Evolutionary conservation across 2,797 vertebrate species (phyloP).

Genomic region (Cercopithecus mitis): DNA sequence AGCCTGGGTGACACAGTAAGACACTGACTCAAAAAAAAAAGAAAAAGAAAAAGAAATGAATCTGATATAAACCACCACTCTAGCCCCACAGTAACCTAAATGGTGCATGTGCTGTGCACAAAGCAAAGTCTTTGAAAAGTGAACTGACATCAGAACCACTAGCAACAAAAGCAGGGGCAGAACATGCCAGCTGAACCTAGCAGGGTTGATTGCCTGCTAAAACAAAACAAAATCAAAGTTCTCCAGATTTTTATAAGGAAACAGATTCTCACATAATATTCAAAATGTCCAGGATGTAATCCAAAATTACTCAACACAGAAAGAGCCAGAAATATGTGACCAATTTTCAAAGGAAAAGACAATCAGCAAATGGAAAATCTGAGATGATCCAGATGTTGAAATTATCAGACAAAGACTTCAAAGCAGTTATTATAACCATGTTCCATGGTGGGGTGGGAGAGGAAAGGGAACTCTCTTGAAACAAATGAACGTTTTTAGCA

Average conservation of each 20-base stretch:
- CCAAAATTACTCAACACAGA: conserved; percentile 28
- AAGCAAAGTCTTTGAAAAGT: background rate
- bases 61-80: background rate
- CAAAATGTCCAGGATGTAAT: conserved; percentile 19
- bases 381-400: conserved; percentile 47
- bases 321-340: conserved; percentile 16
- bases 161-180: background rate
- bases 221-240: background rate
- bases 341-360: conserved; percentile 42
- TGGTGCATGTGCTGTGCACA: background rate
- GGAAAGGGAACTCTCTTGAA: background rate
- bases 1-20: background rate
- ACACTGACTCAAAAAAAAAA: background rate
- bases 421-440: background rate
- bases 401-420: background rate
- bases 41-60: background rate
- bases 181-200: background rate
- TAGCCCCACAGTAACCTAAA: background rate
- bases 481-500: background rate
- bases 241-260: background rate
- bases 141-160: background rate
- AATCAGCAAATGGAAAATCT: conserved; percentile 19
- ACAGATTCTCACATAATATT: background rate
- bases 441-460: background rate
- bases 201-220: background rate